A percentile compares a stretch with the other conserved stretches of the same genome.
phyloP scores from a whole-genome alignment of 2,797 vertebrate genomes.

The Trematomus bernacchii region DNA sequence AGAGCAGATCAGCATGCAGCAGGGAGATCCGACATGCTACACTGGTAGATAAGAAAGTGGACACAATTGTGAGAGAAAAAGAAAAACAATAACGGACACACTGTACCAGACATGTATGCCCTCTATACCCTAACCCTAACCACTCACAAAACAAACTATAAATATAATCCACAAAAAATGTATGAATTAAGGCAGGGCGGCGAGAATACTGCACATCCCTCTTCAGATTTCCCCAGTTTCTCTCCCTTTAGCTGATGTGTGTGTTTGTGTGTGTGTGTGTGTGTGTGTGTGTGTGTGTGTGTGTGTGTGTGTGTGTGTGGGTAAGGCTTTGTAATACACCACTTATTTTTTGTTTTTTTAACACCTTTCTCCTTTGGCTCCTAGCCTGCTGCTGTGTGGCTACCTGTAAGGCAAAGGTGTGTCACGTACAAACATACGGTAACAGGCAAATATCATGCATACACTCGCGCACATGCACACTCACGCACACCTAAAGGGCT shows the following conservation, averaged over 20 bases:
- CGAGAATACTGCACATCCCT: slow-evolving; percentile 76
- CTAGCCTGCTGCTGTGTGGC: slow-evolving; percentile 80
- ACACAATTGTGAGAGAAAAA: slow-evolving; percentile 37
- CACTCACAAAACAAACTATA: slow-evolving; percentile 30
- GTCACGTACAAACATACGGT: slow-evolving; percentile 74
- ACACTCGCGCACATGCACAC: slow-evolving; percentile 67
- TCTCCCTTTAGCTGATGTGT: slow-evolving; percentile 54
- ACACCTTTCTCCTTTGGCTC: slow-evolving; percentile 77
- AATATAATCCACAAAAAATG: slow-evolving; percentile 52
- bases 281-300: slow-evolving; percentile 60
- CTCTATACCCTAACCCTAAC: slow-evolving; percentile 32
- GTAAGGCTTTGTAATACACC: slow-evolving; percentile 79
- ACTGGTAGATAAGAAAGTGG: slow-evolving; percentile 39
- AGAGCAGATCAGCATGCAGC: slow-evolving; percentile 62
- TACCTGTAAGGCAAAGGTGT: slow-evolving; percentile 85
- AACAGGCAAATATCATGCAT: slow-evolving; percentile 74
- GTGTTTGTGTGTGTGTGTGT: slow-evolving; percentile 57
- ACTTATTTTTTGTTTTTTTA: slow-evolving; percentile 26
- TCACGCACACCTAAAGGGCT: slow-evolving; percentile 72
- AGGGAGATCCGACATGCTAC: slow-evolving; percentile 62
- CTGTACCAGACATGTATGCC: slow-evolving; percentile 51
- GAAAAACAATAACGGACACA: slow-evolving; percentile 40
- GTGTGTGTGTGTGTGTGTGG: slow-evolving; percentile 61
- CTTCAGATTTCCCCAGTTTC: slow-evolving; percentile 40
- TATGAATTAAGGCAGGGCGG: slow-evolving; percentile 83